Evolutionary conservation across 2,888 invertebrate genomes (phyloP).

Genomic region (Parnassius apollo): DNA sequence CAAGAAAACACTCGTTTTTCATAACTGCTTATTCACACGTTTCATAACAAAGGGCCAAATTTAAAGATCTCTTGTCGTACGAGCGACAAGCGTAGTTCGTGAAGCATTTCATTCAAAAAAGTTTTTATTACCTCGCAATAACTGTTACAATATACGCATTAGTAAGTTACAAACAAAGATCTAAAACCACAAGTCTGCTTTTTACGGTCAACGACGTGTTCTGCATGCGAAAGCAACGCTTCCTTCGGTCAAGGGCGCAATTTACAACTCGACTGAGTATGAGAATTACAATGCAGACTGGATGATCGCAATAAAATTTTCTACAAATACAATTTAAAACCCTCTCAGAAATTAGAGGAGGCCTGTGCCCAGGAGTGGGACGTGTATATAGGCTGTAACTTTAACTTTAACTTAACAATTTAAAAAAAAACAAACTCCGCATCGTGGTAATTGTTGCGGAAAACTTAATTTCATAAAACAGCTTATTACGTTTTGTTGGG

Average conservation of each 20-base stretch:
- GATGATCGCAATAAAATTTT: not conserved
- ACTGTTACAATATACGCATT: slow-evolving; percentile 2
- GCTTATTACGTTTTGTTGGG: not conserved
- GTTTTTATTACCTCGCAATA: not conserved
- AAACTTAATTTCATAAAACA: no score
- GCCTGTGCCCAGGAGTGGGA: no score
- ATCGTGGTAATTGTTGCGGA: not conserved
- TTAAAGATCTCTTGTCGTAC: slow-evolving; percentile 10
- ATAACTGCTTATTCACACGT: slow-evolving; percentile 7
- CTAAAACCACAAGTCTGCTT: slow-evolving; percentile 3
- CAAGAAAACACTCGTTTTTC: slow-evolving; percentile 19
- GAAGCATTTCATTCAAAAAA: not conserved
- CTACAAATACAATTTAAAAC: not conserved
- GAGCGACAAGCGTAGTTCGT: not conserved
- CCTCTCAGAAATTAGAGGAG: no score
- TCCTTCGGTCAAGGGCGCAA: slow-evolving; percentile 26
- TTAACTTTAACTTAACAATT: no score
- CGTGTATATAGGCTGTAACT: no score
- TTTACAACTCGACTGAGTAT: slow-evolving; percentile 9
- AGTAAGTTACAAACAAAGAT: slow-evolving; percentile 12
- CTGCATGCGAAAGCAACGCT: slow-evolving; percentile 18
- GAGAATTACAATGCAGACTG: slow-evolving; percentile 1
- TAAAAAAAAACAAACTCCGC: not conserved
- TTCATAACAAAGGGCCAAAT: slow-evolving; percentile 15
- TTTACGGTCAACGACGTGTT: slow-evolving; percentile 28